These are phyloP conservation scores for Lithophane ornitopus DNA, from an alignment of 2,888 invertebrate species.

Conservation along the genomic window DNA sequence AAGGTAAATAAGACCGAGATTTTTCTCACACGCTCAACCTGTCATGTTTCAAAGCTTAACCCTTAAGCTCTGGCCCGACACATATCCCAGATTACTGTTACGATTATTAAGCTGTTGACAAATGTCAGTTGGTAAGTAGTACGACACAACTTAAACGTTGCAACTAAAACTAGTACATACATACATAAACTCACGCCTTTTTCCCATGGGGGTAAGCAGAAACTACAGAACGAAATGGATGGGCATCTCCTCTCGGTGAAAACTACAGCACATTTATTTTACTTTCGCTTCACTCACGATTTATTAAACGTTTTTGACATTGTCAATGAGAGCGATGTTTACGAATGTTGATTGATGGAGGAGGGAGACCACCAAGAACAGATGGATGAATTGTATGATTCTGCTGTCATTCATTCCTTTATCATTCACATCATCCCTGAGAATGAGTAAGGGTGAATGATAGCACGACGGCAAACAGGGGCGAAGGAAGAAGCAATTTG, in stretches of 20 bases:
- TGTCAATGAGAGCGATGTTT: background rate
- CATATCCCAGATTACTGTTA: constrained; percentile 59
- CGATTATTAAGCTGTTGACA: constrained; percentile 60
- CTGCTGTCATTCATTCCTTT: background rate
- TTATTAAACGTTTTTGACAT: background rate
- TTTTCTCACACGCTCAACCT: constrained; percentile 56
- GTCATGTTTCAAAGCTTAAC: constrained; percentile 59
- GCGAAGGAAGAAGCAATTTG: too few relatives aligned
- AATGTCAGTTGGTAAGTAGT: constrained; percentile 17
- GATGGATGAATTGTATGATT: background rate
- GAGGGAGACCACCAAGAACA: background rate
- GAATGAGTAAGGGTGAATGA: too few relatives aligned
- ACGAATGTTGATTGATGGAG: too few relatives aligned
- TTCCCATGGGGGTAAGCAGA: too few relatives aligned
- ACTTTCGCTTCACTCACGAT: background rate
- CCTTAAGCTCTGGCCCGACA: constrained; percentile 59
- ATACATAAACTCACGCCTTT: too few relatives aligned
- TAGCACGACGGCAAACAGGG: too few relatives aligned
- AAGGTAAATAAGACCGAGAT: constrained; percentile 45
- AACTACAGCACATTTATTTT: too few relatives aligned
- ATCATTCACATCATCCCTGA: background rate
- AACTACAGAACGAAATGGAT: too few relatives aligned
- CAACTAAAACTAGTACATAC: background rate
- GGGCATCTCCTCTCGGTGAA: too few relatives aligned
- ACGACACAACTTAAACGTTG: background rate